Conservation (phyloP, 1,140 invertebrate species). For the Drosophila kanapiae region DNA sequence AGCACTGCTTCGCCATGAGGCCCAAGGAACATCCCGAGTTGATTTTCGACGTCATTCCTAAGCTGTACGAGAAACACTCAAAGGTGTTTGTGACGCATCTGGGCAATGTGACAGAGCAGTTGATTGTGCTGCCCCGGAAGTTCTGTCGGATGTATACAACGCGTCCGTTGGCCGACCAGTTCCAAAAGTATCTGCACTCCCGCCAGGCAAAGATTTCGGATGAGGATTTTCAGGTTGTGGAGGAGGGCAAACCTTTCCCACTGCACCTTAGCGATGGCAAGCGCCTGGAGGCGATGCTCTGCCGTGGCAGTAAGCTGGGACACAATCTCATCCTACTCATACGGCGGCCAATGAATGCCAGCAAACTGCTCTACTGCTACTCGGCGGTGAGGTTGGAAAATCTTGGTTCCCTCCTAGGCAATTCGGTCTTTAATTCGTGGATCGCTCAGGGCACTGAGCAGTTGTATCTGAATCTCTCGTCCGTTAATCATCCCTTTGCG, state of each 20-base stretch:
- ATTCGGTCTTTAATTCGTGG: conserved; percentile 48
- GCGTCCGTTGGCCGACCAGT: conserved; percentile 44
- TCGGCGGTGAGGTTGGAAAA: conserved; percentile 61
- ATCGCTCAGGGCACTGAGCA: conserved; percentile 53
- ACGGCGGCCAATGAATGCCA: conserved; percentile 19
- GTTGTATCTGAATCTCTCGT: conserved; percentile 56
- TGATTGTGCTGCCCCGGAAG: conserved; percentile 34
- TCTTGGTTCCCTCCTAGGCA: conserved; percentile 43
- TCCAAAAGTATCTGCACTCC: conserved; percentile 25
- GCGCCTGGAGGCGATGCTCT: conserved; percentile 60
- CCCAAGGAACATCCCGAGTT: conserved; percentile 62
- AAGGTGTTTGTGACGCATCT: conserved; percentile 64
- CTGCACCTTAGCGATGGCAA: conserved; percentile 57
- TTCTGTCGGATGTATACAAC: conserved; percentile 74
- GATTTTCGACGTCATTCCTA: conserved; percentile 59
- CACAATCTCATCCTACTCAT: conserved; percentile 55
- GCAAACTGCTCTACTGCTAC: conserved; percentile 59
- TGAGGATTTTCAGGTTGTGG: conserved; percentile 52
- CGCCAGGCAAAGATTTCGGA: conserved; percentile 34
- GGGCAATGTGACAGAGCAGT: conserved; percentile 36
- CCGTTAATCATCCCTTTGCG: conserved; percentile 20
- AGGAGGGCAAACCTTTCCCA: conserved; percentile 39
- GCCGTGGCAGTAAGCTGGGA: conserved; percentile 47
- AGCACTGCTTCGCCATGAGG: conserved; percentile 19
- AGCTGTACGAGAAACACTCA: conserved; percentile 48